phyloP scores from a whole-genome alignment of 2,797 vertebrate genomes.

The Melanotaenia boesemani region DNA sequence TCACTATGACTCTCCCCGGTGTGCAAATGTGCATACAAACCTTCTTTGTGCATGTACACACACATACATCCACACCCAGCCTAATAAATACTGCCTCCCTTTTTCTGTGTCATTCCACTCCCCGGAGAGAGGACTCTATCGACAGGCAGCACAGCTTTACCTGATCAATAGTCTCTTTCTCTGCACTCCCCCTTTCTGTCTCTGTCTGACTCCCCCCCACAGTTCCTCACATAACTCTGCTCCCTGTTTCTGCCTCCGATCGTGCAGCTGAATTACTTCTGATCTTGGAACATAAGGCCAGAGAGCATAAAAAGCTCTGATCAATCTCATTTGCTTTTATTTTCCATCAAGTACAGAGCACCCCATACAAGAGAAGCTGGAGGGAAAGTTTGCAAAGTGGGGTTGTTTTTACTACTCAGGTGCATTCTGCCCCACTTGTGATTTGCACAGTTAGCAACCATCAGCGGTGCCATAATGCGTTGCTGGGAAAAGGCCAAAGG shows the following conservation, averaged over 20 bases:
- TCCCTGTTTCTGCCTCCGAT: slow-evolving; percentile 38
- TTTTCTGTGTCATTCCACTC: slow-evolving; percentile 66
- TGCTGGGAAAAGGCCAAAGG: slow-evolving; percentile 48
- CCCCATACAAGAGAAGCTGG: background rate
- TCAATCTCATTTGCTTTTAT: slow-evolving; percentile 56
- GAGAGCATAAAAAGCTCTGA: slow-evolving; percentile 39
- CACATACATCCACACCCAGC: slow-evolving; percentile 11
- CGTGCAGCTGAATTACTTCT: slow-evolving; percentile 44
- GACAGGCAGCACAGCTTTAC: slow-evolving; percentile 64
- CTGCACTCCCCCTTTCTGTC: slow-evolving; percentile 13
- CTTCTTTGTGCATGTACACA: slow-evolving; percentile 2
- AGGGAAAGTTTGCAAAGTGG: background rate
- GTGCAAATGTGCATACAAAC: slow-evolving; percentile 43
- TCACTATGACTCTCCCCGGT: slow-evolving; percentile 38
- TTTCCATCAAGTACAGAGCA: slow-evolving; percentile 50
- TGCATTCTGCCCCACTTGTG: slow-evolving; percentile 3
- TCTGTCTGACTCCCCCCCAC: slow-evolving; percentile 12
- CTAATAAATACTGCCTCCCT: slow-evolving; percentile 64
- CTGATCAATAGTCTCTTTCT: slow-evolving; percentile 73
- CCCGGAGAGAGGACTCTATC: slow-evolving; percentile 58
- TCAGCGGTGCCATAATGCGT: slow-evolving; percentile 50
- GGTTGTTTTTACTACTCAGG: slow-evolving; percentile 29
- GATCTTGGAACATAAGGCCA: slow-evolving; percentile 42
- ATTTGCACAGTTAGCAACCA: slow-evolving; percentile 50
- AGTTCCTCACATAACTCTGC: slow-evolving; percentile 28